Evolutionary conservation across 1,140 invertebrate species (phyloP), one percentile per base, ranked within the genome.

Genomic region (Holotrichia oblita): DNA sequence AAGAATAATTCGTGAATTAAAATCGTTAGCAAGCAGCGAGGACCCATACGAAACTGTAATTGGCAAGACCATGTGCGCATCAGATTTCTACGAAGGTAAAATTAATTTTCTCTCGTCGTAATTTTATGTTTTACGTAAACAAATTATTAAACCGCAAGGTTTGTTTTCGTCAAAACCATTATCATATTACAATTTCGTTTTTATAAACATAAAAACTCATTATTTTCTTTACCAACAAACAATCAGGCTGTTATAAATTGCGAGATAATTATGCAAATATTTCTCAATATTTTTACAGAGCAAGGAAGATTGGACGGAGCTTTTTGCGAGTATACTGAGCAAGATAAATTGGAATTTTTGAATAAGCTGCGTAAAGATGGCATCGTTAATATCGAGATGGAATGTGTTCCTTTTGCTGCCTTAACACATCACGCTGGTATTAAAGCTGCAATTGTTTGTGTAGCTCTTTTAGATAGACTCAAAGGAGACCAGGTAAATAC

Each of bases 311-410:
- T 99, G 78, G 98, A 99, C 87, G 98, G 98, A 0, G 97, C 97
- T 6, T 99, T 99, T 88, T 99, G 98, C 87, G 96, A 98, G 78
- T 99, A 96, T 87, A 93, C 90, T 0, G 94, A 96, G 85, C 87
- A 90, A 0, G 97, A 99, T 69, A 98, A 98, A 88, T 92, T 97
- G 90, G 92, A 93, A 14, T 99, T 97, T 84, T 87, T 99, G 76
- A 89, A 92, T 42, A 91, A 92, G 79, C 85, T 99, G 74, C 91
- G 94, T 55, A 90, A 93, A 20, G 87, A 91, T 22, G 96, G 96
- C 0, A 94, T 99, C 3, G 91, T 95, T 0, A 99, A 99, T 86
- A 99, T 99, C 82, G 98, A 99, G 89, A 99, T 99, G 98, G 98
- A 99, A 88, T 93, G 94, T 0, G 90, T 95, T 0, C 93, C 94